A percentile compares a stretch with the other conserved stretches of the same genome.
Conservation (phyloP, 35 echinoderm and acorn worm genomes). For the Ophiothrix spiculata region DNA sequence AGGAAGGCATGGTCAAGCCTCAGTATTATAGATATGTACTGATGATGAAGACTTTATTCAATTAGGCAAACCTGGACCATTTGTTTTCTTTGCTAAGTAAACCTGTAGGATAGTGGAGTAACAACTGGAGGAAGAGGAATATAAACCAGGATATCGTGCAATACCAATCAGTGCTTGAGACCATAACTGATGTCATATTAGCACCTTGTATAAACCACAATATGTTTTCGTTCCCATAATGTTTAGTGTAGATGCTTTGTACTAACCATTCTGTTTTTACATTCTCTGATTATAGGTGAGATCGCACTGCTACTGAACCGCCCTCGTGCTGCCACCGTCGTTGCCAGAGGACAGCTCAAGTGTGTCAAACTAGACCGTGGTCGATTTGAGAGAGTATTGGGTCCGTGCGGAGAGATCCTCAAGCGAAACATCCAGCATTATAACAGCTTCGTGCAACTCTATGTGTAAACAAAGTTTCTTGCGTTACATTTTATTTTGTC, state of each 20-base stretch:
- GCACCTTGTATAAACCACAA: no score
- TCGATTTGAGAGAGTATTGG: constrained; percentile 93
- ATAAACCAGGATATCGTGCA: no score
- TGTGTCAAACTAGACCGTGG: constrained; percentile 89
- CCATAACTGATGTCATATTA: no score
- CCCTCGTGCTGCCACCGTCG: constrained; percentile 90
- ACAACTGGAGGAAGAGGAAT: no score
- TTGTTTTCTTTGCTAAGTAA: constrained; percentile 98
- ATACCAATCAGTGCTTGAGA: no score
- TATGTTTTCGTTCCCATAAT: no score
- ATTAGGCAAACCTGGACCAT: constrained; percentile 88
- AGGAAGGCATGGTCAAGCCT: constrained; percentile 91
- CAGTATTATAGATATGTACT: constrained; percentile 80
- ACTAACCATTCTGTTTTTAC: constrained; percentile 14
- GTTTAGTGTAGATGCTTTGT: neutral
- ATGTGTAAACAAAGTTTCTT: constrained; percentile 58
- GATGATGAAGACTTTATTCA: constrained; percentile 90
- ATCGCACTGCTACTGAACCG: constrained; percentile 90
- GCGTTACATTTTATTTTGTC: neutral
- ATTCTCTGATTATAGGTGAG: constrained; percentile 82
- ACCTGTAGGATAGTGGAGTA: no score
- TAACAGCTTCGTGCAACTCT: constrained; percentile 96
- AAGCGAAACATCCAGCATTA: constrained; percentile 94
- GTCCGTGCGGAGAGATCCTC: constrained; percentile 87
- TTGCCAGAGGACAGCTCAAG: constrained; percentile 83